Percentiles rank a stretch among this genome's conserved stretches.
Conservation (phyloP, 2,797 vertebrate genomes). For the Sebastes nivosus region DNA sequence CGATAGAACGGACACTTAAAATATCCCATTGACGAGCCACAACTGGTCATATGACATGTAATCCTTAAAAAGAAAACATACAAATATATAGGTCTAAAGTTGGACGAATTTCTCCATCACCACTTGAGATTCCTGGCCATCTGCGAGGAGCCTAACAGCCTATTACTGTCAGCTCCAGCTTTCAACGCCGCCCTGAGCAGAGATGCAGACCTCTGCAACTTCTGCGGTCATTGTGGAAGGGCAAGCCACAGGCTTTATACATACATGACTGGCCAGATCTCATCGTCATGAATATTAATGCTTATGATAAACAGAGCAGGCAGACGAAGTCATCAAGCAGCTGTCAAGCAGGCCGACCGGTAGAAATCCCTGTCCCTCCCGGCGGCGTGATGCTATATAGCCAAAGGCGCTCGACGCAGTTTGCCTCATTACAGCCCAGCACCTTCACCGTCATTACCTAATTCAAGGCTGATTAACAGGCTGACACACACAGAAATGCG, state of each 20-base stretch:
- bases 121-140: constrained; percentile 32
- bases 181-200: constrained; percentile 3
- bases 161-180: constrained; percentile 39
- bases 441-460: constrained; percentile 37
- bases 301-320: constrained; percentile 25
- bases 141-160: constrained; percentile 4
- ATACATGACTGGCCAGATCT: constrained; percentile 42
- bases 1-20: constrained; percentile 25
- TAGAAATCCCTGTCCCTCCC: constrained; percentile 25
- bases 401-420: constrained; percentile 33
- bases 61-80: constrained; percentile 17
- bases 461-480: constrained; percentile 48
- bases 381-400: constrained; percentile 18
- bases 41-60: constrained; percentile 17
- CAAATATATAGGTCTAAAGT: constrained; percentile 2
- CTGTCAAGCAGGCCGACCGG: constrained; percentile 44
- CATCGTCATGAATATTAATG: constrained; percentile 63
- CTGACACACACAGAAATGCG: constrained; percentile 4
- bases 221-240: constrained; percentile 47
- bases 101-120: constrained; percentile 21
- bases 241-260: constrained; percentile 27
- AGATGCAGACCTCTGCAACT: constrained; percentile 31
- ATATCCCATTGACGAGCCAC: constrained; percentile 5
- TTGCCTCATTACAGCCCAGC: constrained; percentile 40
- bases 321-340: constrained; percentile 55